Conservation (phyloP, 2,888 invertebrate genomes). For the Xanthia icteritia region DNA sequence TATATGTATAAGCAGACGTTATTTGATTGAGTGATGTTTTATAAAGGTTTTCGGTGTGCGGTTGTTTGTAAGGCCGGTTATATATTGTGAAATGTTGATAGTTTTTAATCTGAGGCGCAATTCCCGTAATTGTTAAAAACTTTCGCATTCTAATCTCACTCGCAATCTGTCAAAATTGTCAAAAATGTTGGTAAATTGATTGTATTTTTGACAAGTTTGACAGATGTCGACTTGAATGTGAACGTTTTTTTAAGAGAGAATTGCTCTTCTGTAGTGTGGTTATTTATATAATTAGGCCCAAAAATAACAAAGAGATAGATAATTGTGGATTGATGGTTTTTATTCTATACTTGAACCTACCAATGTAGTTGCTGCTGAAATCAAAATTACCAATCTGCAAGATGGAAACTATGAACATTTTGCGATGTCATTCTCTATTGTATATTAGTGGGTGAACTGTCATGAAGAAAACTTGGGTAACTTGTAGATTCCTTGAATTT, state of each 20-base stretch:
- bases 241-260: too few species aligned
- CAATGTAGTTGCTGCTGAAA: not conserved
- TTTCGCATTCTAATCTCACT: too few species aligned
- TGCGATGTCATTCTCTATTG: not conserved
- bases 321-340: not conserved
- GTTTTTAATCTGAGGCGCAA: not conserved
- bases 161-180: too few species aligned
- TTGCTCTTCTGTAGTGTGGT: not conserved
- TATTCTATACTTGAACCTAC: not conserved
- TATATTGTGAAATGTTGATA: not conserved
- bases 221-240: too few species aligned
- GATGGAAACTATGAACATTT: slow-evolving; percentile 1
- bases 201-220: too few species aligned
- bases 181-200: too few species aligned
- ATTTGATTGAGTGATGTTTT: slow-evolving; percentile 28
- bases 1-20: not conserved
- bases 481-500: not conserved
- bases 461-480: not conserved
- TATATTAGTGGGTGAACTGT: not conserved
- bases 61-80: slow-evolving; percentile 21
- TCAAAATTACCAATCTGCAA: not conserved
- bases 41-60: slow-evolving; percentile 24
- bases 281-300: not conserved
- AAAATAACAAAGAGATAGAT: too few species aligned
- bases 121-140: too few species aligned